Evolutionary conservation across 37 sponge, comb jelly and placozoan species (phyloP), one percentile per base, ranked within the genome.

Genomic region (Hormiphora californensis): DNA sequence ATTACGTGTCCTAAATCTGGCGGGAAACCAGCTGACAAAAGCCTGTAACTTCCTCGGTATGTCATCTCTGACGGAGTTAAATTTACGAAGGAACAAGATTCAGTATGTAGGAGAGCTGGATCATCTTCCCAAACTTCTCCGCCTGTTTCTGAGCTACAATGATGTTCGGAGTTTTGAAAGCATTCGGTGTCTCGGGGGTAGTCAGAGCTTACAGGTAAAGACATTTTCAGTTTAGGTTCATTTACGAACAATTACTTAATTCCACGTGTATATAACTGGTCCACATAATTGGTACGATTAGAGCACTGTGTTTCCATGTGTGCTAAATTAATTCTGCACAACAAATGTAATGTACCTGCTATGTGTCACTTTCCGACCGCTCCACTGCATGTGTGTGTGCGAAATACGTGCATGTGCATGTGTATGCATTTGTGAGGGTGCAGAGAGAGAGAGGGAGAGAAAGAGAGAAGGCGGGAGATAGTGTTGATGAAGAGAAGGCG

Each of bases 61-160:
- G 37, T 40, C 81, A 2, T 88, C 91, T 0, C 89, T 97, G 85
- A 85, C 90, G 27, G 98, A 97, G 46, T 89, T 97, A 22, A 97
- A 97, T 86, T 62, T 97, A 39, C 54, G 92, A 32, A 90, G 95
- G 41, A 97, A 97, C 57, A 88, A 89, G 51, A 91, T 97, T 36
- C 91, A 89, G 30, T 85, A 89, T 54, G 89, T 93, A 22, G 89
- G 89, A 0, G 96, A 92, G 40, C 11, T 92, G 39, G 94, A 93
- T 86, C 87, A 89, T 35, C 90, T 97, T 17, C 92, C 94, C 12
- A 78, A 68, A 22, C 87, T 97, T 19, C 92, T 93, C 69, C 62
- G 95, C 28, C 88, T 97, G 34, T 97, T 91, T 85, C 92, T 97
- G 28, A 91, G 94, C 32, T 90, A 94, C 43, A 97, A 97, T 49